Percentiles rank a stretch among this genome's conserved stretches.
These are phyloP conservation scores for Heloderma charlesbogerti DNA, from an alignment of 2,113 vertebrate species.

Conservation along the genomic window DNA sequence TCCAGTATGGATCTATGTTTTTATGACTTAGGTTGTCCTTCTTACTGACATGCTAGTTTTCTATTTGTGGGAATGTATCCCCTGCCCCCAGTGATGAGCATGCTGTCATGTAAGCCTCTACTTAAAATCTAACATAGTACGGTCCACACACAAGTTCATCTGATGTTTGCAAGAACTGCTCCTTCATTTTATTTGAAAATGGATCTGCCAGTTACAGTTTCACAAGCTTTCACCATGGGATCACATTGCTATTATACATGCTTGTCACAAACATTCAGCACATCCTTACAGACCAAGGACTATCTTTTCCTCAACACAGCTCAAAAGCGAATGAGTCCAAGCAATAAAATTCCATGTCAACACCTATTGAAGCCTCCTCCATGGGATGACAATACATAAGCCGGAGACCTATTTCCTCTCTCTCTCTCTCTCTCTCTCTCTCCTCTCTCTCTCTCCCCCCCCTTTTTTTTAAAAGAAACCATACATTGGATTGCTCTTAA, in stretches of 20 bases:
- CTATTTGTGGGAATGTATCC: background rate
- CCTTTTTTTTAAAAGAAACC: constrained; percentile 8
- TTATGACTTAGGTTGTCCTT: background rate
- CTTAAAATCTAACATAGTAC: background rate
- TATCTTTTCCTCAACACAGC: constrained; percentile 37
- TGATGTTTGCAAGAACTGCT: constrained; percentile 19
- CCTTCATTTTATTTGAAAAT: constrained; percentile 41
- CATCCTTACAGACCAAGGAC: constrained; percentile 50
- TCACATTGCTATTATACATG: constrained; percentile 7
- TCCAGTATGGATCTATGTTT: background rate
- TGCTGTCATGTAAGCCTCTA: background rate
- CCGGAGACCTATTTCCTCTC: constrained; percentile 20
- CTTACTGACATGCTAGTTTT: background rate
- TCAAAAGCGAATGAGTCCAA: constrained; percentile 39
- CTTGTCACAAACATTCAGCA: constrained; percentile 8
- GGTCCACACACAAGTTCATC: background rate
- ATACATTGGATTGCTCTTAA: constrained; percentile 43
- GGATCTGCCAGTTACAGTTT: constrained; percentile 7
- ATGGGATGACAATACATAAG: background rate
- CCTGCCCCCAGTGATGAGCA: no score
- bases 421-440: background rate
- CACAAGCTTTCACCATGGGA: background rate
- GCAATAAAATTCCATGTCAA: constrained; percentile 37
- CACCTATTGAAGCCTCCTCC: constrained; percentile 3
- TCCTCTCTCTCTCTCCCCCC: background rate